Evolutionary conservation across 2,113 vertebrate species (phyloP), one percentile per base, ranked within the genome.

Genomic region (Andinoacara biseriatus): DNA sequence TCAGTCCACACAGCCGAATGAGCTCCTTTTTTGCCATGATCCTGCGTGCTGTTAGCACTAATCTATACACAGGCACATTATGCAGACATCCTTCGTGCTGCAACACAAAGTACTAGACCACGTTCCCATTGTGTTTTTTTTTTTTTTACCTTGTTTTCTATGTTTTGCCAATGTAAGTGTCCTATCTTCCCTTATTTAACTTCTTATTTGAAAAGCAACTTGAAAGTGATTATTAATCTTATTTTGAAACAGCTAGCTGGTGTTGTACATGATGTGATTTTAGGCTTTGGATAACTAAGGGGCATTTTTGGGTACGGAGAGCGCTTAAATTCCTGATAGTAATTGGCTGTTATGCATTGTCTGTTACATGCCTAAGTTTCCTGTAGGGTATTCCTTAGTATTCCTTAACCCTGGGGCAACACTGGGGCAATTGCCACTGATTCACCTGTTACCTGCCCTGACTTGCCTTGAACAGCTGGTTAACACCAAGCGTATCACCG

Each of bases 1-100:
- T 97, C 96, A 97, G 98, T 97, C 96, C 97, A 96, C 96, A 96
- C 96, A 85, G 94, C 96, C 95, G 96, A 97, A 96, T 97, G 96
- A 98, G 95, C 95, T 97, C 96, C 94, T 96, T 96, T 49, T 94
- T 96, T 95, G 96, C 96, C 96, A 95, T 97, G 96, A 93, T 96
- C 96, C 94, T 96, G 96, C 94, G 97, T 97, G 96, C 96, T 87
- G 86, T 96, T 95, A 96, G 96, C 96, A 96, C 96, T 96, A 96
- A 96, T 95, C 94, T 92, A 96, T 96, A 96, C 94, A 96, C 94
- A 95, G 96, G 96, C 96, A 96, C 96, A 95, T 95, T 96, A 96
- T 96, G 95, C 95, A 96, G 96, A 96, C 96, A 95, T 94, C 91
- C 92, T 92, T 96, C 10, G 94, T 96, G 96, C 96, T 97, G 86